phyloP scores from a whole-genome alignment of 2,113 vertebrate genomes.

The Vanacampus margaritifer region DNA sequence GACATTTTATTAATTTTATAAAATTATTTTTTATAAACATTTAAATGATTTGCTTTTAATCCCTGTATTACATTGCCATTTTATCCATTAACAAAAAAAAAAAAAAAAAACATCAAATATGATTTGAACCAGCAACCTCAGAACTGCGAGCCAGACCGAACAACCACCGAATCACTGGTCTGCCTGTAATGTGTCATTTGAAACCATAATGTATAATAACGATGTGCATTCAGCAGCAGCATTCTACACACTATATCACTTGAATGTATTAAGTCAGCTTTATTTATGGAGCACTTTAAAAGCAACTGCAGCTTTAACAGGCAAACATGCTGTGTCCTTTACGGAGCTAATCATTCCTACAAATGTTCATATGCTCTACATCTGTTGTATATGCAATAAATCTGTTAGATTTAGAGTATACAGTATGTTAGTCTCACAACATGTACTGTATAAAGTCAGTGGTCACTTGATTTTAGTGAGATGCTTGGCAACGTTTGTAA shows the following conservation, averaged over 20 bases:
- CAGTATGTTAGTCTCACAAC: not conserved
- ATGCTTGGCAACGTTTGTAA: not conserved
- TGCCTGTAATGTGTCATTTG: not conserved
- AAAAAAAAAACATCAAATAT: no score
- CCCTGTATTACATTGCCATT: no score
- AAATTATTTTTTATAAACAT: no score
- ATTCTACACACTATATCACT: no score
- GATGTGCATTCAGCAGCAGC: not conserved
- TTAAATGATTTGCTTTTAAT: no score
- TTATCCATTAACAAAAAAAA: no score
- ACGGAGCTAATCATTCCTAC: not conserved
- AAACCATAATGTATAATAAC: not conserved
- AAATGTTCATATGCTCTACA: not conserved
- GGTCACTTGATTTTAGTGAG: not conserved
- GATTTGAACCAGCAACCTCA: not conserved
- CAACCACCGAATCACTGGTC: no score
- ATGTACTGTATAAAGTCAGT: not conserved
- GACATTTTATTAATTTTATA: no score
- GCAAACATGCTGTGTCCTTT: not conserved
- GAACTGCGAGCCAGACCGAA: not conserved
- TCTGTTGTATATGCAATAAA: not conserved
- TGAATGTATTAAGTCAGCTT: no score
- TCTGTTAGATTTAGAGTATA: not conserved
- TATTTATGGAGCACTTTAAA: no score
- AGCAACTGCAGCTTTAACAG: no score